Evolutionary conservation across 53 echinoderm and acorn worm species (phyloP).

Genomic region (Patiria pectinifera): DNA sequence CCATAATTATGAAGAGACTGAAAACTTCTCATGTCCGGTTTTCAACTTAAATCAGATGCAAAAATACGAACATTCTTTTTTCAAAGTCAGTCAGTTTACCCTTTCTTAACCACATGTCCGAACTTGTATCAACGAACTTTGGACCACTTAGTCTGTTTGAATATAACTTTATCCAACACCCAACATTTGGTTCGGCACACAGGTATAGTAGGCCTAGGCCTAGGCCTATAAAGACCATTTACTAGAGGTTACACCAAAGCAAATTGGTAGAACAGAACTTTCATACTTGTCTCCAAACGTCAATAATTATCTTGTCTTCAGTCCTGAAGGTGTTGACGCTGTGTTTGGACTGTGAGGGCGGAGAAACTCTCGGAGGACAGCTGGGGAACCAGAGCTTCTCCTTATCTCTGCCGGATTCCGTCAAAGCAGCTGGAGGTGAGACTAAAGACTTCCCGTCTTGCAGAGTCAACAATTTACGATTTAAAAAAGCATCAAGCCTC

Average conservation of each 20-base stretch:
- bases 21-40: too few relatives aligned
- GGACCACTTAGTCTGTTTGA: too few relatives aligned
- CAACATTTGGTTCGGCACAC: too few relatives aligned
- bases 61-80: too few relatives aligned
- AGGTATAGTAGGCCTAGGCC: too few relatives aligned
- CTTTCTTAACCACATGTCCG: too few relatives aligned
- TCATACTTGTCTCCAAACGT: neutral
- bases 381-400: constrained; percentile 68
- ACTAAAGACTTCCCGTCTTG: neutral
- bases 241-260: neutral
- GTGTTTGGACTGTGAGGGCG: constrained; percentile 36
- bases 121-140: too few relatives aligned
- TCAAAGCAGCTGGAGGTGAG: constrained; percentile 68
- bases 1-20: too few relatives aligned
- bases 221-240: too few relatives aligned
- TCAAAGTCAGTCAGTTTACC: too few relatives aligned
- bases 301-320: neutral
- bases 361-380: constrained; percentile 48
- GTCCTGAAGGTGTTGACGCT: constrained; percentile 50
- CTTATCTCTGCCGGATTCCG: constrained; percentile 55
- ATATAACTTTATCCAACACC: too few relatives aligned
- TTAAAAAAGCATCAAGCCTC: neutral
- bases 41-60: too few relatives aligned
- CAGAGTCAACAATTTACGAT: neutral
- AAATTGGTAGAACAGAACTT: neutral